Evolutionary conservation across 2,113 vertebrate species (phyloP).

Genomic region (Otus sunia): DNA sequence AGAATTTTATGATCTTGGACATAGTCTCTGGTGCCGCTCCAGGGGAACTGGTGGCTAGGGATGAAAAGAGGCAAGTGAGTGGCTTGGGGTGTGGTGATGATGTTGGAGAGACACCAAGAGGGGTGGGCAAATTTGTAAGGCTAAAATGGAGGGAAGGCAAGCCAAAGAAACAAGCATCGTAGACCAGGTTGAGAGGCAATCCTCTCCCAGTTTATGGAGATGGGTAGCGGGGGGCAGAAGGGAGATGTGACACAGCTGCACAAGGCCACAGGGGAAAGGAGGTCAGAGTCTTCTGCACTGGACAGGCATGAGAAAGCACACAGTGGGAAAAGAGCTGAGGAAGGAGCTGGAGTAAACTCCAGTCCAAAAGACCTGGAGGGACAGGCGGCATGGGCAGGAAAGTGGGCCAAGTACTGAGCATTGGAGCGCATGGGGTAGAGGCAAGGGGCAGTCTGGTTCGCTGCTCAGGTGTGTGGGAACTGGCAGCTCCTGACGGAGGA

Average conservation of each 20-base stretch:
- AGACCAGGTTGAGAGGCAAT: neutral
- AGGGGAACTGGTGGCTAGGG: neutral
- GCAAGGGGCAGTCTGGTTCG: neutral
- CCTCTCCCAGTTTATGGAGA: neutral
- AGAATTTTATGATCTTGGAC: neutral
- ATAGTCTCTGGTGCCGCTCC: neutral
- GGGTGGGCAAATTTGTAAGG: neutral
- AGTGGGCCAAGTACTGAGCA: neutral
- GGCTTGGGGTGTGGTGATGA: neutral
- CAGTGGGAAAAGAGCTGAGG: neutral
- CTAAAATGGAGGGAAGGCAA: neutral
- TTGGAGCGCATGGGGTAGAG: neutral
- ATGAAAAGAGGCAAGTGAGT: neutral
- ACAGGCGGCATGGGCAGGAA: neutral
- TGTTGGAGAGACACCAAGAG: neutral
- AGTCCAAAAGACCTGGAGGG: neutral
- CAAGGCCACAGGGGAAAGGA: neutral
- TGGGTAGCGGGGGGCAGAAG: neutral
- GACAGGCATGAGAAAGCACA: neutral
- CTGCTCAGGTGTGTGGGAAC: conserved; percentile 61
- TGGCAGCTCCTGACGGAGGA: neutral
- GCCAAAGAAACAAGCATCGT: neutral
- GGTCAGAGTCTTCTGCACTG: neutral
- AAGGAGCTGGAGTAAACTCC: neutral
- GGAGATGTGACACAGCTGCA: neutral